Evolutionary conservation across 2,797 vertebrate species (phyloP).

Genomic region (Arctocebus calabarensis): DNA sequence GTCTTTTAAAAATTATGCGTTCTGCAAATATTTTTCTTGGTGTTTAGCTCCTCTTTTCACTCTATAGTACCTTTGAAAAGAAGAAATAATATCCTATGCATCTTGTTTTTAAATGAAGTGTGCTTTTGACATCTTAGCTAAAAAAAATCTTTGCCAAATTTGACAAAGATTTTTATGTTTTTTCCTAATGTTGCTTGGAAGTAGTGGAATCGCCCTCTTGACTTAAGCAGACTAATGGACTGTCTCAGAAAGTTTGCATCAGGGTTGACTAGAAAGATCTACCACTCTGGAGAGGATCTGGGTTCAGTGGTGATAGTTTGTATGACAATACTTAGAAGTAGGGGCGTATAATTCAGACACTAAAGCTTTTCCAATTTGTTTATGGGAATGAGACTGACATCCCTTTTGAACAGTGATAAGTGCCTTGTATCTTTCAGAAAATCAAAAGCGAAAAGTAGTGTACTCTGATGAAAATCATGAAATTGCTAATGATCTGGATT

Average conservation of each 20-base stretch:
- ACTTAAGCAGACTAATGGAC: background rate
- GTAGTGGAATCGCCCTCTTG: background rate
- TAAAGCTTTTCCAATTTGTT: background rate
- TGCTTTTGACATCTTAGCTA: too few species aligned
- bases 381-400: background rate
- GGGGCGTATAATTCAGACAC: background rate
- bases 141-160: too few species aligned
- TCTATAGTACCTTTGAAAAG: background rate
- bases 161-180: too few species aligned
- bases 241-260: background rate
- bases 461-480: background rate
- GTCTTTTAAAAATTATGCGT: background rate
- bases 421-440: background rate
- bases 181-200: background rate
- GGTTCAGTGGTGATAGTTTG: background rate
- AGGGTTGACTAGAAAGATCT: background rate
- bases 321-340: background rate
- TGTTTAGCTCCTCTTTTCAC: background rate
- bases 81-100: background rate
- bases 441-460: background rate
- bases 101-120: too few species aligned
- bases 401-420: accelerated
- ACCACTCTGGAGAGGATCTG: background rate
- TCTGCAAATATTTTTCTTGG: background rate
- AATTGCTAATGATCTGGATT: background rate